Base-by-base conservation (phyloP, 2,888 invertebrate genomes). In the Tethea ocularis region DNA sequence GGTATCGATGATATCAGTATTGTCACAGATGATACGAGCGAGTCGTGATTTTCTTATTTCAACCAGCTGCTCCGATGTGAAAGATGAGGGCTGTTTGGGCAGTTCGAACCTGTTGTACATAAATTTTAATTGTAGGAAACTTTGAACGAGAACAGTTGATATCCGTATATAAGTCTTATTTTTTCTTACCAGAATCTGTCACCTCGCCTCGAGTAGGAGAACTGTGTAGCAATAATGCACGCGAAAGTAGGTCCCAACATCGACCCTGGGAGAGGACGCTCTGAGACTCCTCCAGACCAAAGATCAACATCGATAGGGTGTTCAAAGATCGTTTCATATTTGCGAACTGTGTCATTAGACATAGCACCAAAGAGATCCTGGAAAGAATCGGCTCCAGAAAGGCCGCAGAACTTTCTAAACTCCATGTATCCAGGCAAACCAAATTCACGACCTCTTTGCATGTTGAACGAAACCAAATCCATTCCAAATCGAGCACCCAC, bases 221-320 rank as follows among this genome's bases (percentile, higher is more conserved):
- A 98, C 87, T 98, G 98, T 26, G 97, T 97, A 26, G 98, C 98
- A 75, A 99, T 98, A 65, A 99, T 94, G 82, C 98, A 99, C 57
- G 98, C 97, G 80, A 98, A 98, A 56, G 98, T 98, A 0, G 98
- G 98, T 56, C 99, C 98, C 63, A 99, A 94, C 96, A 98, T 97
- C 59, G 98, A 97, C 52, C 98, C 98, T 10, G 97, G 97, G 58
- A 98, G 93, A 2, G 98, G 97, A 64, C 96, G 94, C 82, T 99
- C 99, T 0, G 98, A 97, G 8, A 98, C 97, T 55, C 98, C 98
- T 56, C 98, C 98, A 20, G 98, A 97, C 97, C 98, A 99, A 58
- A 98, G 93, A 93, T 99, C 98, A 54, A 99, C 97, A 85, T 99
- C 99, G 62, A 96, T 94, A 1, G 98, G 98, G 85, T 97, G 96